These are phyloP conservation scores for Notolepis coatsorum DNA, from an alignment of 2,797 vertebrate genomes.

Conservation along the genomic window DNA sequence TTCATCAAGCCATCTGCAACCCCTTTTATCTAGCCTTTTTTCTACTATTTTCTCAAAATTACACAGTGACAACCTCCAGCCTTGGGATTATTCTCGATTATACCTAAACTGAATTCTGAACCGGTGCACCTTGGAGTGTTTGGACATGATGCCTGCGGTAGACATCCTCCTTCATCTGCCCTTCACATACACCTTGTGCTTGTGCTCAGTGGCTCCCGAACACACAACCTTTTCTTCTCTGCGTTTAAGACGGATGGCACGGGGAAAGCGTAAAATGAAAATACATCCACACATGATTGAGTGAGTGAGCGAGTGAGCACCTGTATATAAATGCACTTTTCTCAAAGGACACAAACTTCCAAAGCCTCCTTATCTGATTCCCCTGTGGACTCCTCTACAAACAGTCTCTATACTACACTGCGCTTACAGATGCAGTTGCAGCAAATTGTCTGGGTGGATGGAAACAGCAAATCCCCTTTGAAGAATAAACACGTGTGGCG, in stretches of 20 bases:
- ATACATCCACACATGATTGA: slow-evolving; percentile 44
- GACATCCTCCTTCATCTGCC: slow-evolving; percentile 28
- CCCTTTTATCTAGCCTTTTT: too few species aligned
- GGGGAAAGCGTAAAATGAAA: slow-evolving; percentile 48
- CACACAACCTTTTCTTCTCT: slow-evolving; percentile 22
- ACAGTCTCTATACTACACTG: slow-evolving; percentile 34
- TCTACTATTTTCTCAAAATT: too few species aligned
- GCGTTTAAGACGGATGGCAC: slow-evolving; percentile 44
- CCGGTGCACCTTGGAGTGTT: neutral
- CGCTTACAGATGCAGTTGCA: slow-evolving; percentile 37
- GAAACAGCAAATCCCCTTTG: slow-evolving; percentile 56
- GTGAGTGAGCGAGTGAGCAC: slow-evolving; percentile 64
- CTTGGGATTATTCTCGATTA: neutral
- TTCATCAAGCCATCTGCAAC: too few species aligned
- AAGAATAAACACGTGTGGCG: slow-evolving; percentile 64
- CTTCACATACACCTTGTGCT: slow-evolving; percentile 16
- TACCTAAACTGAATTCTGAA: slow-evolving; percentile 23
- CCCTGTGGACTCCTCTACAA: slow-evolving; percentile 54
- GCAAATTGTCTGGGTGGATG: slow-evolving; percentile 52
- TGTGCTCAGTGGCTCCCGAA: slow-evolving; percentile 31
- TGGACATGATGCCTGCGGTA: slow-evolving; percentile 5
- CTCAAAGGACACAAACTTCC: slow-evolving; percentile 59
- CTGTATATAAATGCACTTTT: slow-evolving; percentile 46
- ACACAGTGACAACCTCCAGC: slow-evolving; percentile 9
- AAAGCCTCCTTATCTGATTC: slow-evolving; percentile 58